Evolutionary conservation across 2,113 vertebrate genomes (phyloP), one percentile per base, ranked within the genome.

Genomic region (Calypte anna): DNA sequence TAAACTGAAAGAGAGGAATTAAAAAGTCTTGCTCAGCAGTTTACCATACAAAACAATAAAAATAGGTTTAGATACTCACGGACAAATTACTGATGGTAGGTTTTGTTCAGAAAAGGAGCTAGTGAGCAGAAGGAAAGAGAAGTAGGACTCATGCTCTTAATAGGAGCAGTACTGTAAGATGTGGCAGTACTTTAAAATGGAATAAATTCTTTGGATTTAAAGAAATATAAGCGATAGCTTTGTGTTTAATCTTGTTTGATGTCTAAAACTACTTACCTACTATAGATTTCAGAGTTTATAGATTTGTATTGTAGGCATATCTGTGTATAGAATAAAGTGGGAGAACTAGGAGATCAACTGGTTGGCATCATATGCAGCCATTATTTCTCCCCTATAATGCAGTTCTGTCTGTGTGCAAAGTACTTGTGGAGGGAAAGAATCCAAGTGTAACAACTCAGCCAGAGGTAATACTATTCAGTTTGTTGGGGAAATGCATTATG

Each of bases 191-290:
- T 69, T 89, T 91, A 31, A 87, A 84, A 33, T 70, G 1, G 7
- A 66, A 15, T 8, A 17, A 62, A 31, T 16, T 25, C 10, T 88
- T 73, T 80, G 31, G 54, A 33, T 24, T 8, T 58, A 12, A 81
- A 51, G 63, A 63, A 44, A 48, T 53, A 16, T 46, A 28, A 33
- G 5, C 38, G 25, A 4, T 38, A 6, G 53, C 66, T 81, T 74
- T 20, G 4, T 11, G 2, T n/a, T 87, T 9, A 50, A 8, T 40
- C 14, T 76, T 81, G 46, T 44, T 44, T 83, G 4, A 68, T 24
- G 28, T 51, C 9, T 3, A 11, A 46, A 73, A 2, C 3, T 40
- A 24, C 2, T 43, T 33, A 7, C 3, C 4, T 24, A 9, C 7
- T 44, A 1, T 2, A 23, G 6, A 12, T 78, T 53, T 90, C 17